These are phyloP conservation scores for Drosophila lacteicornis DNA, from an alignment of 1,140 invertebrate genomes.

Conservation along the genomic window DNA sequence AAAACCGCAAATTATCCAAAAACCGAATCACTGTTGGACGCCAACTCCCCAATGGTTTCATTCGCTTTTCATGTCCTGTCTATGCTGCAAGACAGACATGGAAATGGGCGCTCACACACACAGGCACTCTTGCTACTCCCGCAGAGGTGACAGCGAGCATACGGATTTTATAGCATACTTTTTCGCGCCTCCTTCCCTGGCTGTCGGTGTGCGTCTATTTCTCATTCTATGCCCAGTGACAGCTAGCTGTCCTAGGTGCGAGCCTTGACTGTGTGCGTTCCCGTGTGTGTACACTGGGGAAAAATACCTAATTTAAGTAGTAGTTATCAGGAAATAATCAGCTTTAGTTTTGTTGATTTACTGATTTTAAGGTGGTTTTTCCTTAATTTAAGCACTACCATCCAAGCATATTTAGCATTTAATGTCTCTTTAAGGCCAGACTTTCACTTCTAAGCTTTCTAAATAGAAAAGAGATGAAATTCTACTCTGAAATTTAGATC, in stretches of 20 bases:
- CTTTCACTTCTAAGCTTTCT: too few species aligned
- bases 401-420: too few species aligned
- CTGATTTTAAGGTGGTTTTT: not conserved
- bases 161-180: conserved; percentile 73
- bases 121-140: not conserved
- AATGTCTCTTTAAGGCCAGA: too few species aligned
- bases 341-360: not conserved
- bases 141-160: conserved; percentile 40
- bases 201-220: conserved; percentile 19
- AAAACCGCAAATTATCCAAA: conserved; percentile 43
- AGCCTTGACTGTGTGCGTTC: conserved; percentile 22
- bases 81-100: conserved; percentile 35
- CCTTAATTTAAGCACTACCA: fast-evolving
- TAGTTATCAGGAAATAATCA: too few species aligned
- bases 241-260: conserved; percentile 23
- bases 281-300: conserved; percentile 23
- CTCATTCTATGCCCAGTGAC: conserved; percentile 45
- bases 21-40: conserved; percentile 32
- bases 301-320: not conserved
- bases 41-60: conserved; percentile 33
- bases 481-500: not conserved
- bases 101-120: conserved; percentile 1
- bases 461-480: not conserved
- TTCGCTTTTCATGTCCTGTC: conserved; percentile 37
- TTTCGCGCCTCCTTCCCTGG: conserved; percentile 49